Percentiles rank a stretch among this genome's conserved stretches.
Conservation (phyloP, 2,888 invertebrate genomes). For the Tenthredo distinguenda region DNA sequence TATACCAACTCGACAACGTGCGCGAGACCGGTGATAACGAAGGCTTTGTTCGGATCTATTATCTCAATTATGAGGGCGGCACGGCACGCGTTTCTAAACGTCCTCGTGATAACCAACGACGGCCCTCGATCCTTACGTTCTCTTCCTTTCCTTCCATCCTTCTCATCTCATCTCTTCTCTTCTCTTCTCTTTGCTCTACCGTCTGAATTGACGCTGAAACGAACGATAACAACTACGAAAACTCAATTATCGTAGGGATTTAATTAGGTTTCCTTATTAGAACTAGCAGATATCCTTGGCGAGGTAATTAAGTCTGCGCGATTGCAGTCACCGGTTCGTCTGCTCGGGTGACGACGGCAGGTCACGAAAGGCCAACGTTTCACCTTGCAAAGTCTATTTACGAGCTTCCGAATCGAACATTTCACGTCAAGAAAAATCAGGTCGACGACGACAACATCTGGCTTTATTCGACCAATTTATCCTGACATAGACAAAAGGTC, state of each 20-base stretch:
- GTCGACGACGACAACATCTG: slow-evolving; percentile 5
- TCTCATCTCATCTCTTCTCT: slow-evolving; percentile 1
- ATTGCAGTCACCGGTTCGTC: slow-evolving; percentile 41
- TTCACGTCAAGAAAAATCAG: slow-evolving; percentile 11
- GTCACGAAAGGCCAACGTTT: slow-evolving; percentile 29
- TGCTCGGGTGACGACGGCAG: slow-evolving; percentile 18
- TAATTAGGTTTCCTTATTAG: slow-evolving; percentile 49
- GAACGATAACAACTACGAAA: slow-evolving; percentile 49
- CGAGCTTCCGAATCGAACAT: slow-evolving; percentile 28
- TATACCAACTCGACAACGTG: slow-evolving; percentile 31
- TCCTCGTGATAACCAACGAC: slow-evolving; percentile 46
- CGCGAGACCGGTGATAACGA: slow-evolving; percentile 49
- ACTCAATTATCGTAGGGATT: slow-evolving; percentile 44
- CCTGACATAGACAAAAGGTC: slow-evolving; percentile 1
- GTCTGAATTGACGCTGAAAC: slow-evolving; percentile 31
- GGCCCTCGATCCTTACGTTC: slow-evolving; percentile 32
- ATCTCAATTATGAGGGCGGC: slow-evolving; percentile 49
- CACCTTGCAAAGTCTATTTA: slow-evolving; percentile 20
- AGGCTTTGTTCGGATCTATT: slow-evolving; percentile 51
- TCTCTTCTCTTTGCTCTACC: not conserved
- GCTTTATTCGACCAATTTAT: slow-evolving; percentile 20
- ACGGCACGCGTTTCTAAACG: slow-evolving; percentile 48
- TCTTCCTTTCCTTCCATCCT: not conserved
- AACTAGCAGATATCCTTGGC: slow-evolving; percentile 44
- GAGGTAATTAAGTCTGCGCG: slow-evolving; percentile 32